A percentile compares a stretch with the other conserved stretches of the same genome.
These are phyloP conservation scores for Hetaerina titia DNA, from an alignment of 2,888 invertebrate genomes.

Conservation along the genomic window DNA sequence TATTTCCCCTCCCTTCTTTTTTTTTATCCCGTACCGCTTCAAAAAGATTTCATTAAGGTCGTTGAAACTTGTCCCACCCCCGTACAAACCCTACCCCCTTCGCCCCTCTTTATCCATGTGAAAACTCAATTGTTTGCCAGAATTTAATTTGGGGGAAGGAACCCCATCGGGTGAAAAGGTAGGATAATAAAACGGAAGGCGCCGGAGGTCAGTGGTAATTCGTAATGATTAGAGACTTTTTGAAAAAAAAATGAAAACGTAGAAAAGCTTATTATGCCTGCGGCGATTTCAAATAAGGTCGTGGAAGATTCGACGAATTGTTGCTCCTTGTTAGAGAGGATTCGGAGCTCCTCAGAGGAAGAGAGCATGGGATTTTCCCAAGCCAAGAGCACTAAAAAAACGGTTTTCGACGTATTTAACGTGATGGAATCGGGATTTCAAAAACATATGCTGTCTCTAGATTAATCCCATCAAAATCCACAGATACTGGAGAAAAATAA, in stretches of 20 bases:
- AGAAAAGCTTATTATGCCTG: not conserved
- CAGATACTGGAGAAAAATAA: too few relatives aligned
- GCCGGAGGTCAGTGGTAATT: not conserved
- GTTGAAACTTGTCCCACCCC: not conserved
- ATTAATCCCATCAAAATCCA: too few relatives aligned
- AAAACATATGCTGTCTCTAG: too few relatives aligned
- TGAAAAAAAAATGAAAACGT: not conserved
- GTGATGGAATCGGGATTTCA: not conserved
- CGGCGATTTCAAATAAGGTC: not conserved
- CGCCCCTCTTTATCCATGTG: not conserved
- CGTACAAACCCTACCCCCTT: not conserved
- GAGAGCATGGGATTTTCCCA: not conserved
- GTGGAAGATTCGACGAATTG: not conserved
- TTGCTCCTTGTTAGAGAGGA: not conserved
- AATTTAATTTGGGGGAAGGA: not conserved
- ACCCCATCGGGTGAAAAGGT: not conserved
- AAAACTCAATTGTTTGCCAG: constrained; percentile 17
- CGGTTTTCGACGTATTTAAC: not conserved
- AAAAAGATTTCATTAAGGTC: constrained; percentile 6
- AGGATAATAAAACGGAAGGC: not conserved
- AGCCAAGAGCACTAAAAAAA: not conserved
- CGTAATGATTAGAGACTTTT: not conserved
- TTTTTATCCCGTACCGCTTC: not conserved
- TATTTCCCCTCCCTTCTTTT: not conserved
- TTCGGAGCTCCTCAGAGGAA: not conserved